These are phyloP conservation scores for Apeltes quadracus DNA, from an alignment of 2,113 vertebrate genomes.

Conservation along the genomic window DNA sequence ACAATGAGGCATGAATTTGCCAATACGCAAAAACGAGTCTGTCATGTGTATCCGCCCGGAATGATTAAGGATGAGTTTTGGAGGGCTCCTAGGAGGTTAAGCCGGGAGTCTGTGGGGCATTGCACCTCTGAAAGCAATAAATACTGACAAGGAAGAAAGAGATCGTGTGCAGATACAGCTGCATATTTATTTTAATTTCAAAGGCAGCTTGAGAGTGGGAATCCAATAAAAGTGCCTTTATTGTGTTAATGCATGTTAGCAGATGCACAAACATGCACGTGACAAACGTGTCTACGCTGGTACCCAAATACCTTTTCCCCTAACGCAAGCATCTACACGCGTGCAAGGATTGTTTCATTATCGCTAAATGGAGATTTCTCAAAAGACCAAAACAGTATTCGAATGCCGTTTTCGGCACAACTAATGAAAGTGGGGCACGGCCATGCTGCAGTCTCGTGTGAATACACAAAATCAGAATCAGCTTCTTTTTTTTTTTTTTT, in stretches of 20 bases:
- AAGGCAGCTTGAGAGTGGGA: constrained; percentile 58
- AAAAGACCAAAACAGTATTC: constrained; percentile 52
- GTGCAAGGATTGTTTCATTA: constrained; percentile 58
- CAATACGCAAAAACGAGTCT: constrained; percentile 69
- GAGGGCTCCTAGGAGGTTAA: constrained; percentile 72
- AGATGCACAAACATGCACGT: constrained; percentile 55
- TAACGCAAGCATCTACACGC: constrained; percentile 25
- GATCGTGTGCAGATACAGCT: constrained; percentile 67
- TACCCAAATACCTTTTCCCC: constrained; percentile 24
- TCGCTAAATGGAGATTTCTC: constrained; percentile 56
- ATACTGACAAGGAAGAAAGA: constrained; percentile 71
- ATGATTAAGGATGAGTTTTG: constrained; percentile 71
- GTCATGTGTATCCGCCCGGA: constrained; percentile 66
- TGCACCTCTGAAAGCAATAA: constrained; percentile 70
- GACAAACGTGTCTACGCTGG: constrained; percentile 20
- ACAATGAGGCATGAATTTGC: constrained; percentile 75
- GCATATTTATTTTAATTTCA: constrained; percentile 76
- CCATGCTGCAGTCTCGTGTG: constrained; percentile 54
- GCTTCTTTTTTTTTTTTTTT: constrained; percentile 30
- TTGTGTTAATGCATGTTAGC: constrained; percentile 64
- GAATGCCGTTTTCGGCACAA: constrained; percentile 53
- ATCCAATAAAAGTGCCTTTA: constrained; percentile 67
- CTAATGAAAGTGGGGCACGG: constrained; percentile 67
- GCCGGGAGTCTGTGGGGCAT: constrained; percentile 66
- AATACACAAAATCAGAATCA: constrained; percentile 68